These are phyloP conservation scores for Melanaphis sacchari DNA, from an alignment of 1,140 invertebrate genomes.

Conservation along the genomic window DNA sequence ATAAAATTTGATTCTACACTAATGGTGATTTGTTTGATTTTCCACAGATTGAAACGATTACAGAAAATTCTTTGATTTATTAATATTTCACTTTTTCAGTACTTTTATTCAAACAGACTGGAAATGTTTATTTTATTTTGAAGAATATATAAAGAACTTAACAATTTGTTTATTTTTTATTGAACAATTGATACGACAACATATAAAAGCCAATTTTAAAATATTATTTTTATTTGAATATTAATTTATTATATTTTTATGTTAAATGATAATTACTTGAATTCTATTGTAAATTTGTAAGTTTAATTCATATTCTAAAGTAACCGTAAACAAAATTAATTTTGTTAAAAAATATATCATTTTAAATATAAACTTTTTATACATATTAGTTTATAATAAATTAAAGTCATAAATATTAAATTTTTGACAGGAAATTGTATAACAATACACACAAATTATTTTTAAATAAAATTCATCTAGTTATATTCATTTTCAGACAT, in stretches of 20 bases:
- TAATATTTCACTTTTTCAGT: background rate
- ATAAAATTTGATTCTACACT: background rate
- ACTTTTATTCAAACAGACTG: background rate
- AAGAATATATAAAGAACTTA: background rate
- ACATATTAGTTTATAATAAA: background rate
- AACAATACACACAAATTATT: background rate
- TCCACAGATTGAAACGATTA: conserved; percentile 21
- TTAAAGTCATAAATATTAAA: background rate
- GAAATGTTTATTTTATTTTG: background rate
- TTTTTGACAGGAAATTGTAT: background rate
- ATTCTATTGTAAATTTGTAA: background rate
- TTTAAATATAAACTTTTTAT: background rate
- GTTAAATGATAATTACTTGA: background rate
- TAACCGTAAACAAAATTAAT: background rate
- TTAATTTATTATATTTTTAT: background rate
- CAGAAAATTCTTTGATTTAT: background rate
- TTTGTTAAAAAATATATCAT: background rate
- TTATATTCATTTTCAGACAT: background rate
- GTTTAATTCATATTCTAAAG: background rate
- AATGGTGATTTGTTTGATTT: conserved; percentile 29
- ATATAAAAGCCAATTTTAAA: background rate
- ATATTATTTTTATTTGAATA: background rate
- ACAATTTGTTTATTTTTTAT: background rate
- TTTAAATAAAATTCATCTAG: background rate
- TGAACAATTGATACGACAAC: background rate